Evolutionary conservation across 2,888 invertebrate genomes (phyloP), one percentile per base, ranked within the genome.

Genomic region (Amiota communis): DNA sequence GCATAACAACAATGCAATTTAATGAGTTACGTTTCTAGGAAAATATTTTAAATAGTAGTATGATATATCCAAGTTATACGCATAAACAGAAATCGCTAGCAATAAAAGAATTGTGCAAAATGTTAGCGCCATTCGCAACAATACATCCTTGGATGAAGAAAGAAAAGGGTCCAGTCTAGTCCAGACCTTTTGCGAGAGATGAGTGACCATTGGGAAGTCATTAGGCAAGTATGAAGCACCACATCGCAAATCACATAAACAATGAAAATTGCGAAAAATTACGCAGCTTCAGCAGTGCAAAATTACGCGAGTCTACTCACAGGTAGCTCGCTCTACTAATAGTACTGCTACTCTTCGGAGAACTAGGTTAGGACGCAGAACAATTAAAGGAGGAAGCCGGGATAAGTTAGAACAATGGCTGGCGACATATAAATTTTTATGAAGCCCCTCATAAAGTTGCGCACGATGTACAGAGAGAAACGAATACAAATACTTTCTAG

Each of bases 71-170:
- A 57, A 57, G 9, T 17, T n/a, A 17, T 17, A 57, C 57, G 12
- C 49, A 67, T 17, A 51, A 67, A 67, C 67, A 10, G 23, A 67
- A 67, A 51, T 49, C 23, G 23, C 13, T 6, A n/a, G 67, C 51
- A 67, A 67, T 67, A 51, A 67, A 67, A 67, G 49, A 67, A 67
- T 67, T 67, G 67, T 67, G 51, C 51, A 67, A 67, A 36, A 67
- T 67, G 49, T 67, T 51, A 67, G 67, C 51, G 67, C 20, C 67
- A 51, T n/a, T 20, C 49, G 15, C 23, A 23, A 36, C 36, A 36
- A 36, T 2, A 36, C 36, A 36, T 36, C 36, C 36, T 0, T 36
- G 36, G 36, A 36, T 2, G 36, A 36, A 36, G 36, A 36, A 36
- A 36, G 36, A 2, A 36, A 36, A 2, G 6, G 1, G n/a, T n/a